Conservation (phyloP, 1,140 invertebrate species). For the Paraescarpia echinospica region DNA sequence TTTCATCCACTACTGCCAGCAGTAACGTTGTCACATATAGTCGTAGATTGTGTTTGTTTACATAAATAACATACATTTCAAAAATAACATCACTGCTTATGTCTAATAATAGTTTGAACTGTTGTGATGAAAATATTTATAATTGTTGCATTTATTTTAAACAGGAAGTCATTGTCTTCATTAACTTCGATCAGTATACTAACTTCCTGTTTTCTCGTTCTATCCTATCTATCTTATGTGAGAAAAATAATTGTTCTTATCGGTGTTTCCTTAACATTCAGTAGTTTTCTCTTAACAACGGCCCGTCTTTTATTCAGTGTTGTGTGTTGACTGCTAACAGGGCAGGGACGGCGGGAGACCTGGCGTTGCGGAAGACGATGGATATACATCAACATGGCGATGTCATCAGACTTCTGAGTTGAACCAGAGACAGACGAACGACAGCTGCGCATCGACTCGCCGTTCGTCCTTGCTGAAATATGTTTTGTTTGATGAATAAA, state of each 20-base stretch:
- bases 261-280: too few relatives aligned
- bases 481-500: constrained; percentile 6
- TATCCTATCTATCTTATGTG: too few relatives aligned
- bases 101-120: not conserved
- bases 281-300: not conserved
- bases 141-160: not conserved
- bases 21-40: not conserved
- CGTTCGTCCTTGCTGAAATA: not conserved
- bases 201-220: too few relatives aligned
- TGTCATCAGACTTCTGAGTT: not conserved
- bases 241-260: too few relatives aligned
- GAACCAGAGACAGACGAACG: not conserved
- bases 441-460: not conserved
- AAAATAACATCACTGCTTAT: too few relatives aligned
- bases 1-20: not conserved
- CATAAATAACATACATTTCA: too few relatives aligned
- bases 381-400: not conserved
- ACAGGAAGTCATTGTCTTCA: not conserved
- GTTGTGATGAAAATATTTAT: not conserved
- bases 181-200: not conserved
- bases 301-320: not conserved
- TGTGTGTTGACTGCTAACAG: not conserved
- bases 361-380: not conserved
- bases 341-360: not conserved
- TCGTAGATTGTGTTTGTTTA: not conserved